phyloP scores from a whole-genome alignment of 2,888 invertebrate genomes.

The Andrena chrysosceles region DNA sequence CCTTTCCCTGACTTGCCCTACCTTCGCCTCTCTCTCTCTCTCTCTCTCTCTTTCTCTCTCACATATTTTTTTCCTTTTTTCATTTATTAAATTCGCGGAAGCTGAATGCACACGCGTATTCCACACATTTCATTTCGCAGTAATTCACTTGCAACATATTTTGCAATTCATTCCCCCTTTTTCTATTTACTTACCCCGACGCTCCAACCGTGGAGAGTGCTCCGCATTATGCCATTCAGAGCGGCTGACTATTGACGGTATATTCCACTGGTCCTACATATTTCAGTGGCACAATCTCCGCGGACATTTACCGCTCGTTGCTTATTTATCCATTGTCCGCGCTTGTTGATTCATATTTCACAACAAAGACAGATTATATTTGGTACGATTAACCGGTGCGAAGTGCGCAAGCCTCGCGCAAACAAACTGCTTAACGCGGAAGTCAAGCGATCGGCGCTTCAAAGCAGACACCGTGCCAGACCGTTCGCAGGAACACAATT shows the following conservation, averaged over 20 bases:
- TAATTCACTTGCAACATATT: conserved; percentile 8
- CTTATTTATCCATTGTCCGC: conserved; percentile 1
- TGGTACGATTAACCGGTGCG: not conserved
- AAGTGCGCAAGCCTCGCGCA: not conserved
- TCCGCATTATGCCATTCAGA: conserved; percentile 3
- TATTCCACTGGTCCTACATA: not conserved
- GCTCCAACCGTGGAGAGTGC: conserved; percentile 5
- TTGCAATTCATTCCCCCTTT: conserved; percentile 14
- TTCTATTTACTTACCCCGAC: conserved; percentile 10
- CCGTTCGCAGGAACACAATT: not conserved
- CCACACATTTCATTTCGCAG: conserved; percentile 21
- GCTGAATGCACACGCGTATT: not conserved
- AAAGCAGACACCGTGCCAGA: not conserved
- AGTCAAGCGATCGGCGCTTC: not conserved
- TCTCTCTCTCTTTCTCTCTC: too few species aligned
- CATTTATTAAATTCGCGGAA: conserved; percentile 18
- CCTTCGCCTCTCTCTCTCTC: too few species aligned
- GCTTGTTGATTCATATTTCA: not conserved
- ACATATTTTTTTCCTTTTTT: too few species aligned
- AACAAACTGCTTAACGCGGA: not conserved
- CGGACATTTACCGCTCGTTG: conserved; percentile 4
- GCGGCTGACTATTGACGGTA: conserved; percentile 10
- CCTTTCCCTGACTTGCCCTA: not conserved
- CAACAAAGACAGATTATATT: not conserved
- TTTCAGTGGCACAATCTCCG: not conserved